Conservation (phyloP, 1,140 invertebrate genomes). For the Linepithema humile region DNA sequence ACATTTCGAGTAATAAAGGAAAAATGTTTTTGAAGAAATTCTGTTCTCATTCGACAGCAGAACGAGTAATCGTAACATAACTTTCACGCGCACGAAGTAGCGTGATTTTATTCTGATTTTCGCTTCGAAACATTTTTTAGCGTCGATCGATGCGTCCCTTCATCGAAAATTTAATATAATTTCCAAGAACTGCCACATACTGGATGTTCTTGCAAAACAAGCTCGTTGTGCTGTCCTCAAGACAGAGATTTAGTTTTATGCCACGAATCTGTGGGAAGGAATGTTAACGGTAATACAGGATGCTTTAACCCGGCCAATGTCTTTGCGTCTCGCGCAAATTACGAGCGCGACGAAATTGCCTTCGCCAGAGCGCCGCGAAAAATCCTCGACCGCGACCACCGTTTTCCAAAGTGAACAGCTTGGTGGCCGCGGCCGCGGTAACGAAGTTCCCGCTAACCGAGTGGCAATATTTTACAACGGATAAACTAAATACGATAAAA, state of each 20-base stretch:
- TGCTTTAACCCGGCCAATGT: conserved; percentile 5
- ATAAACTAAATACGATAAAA: conserved; percentile 65
- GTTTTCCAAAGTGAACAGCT: conserved; percentile 16
- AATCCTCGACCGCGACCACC: conserved; percentile 32
- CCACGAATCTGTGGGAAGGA: neutral
- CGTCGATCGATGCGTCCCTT: neutral
- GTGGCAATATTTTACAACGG: conserved; percentile 42
- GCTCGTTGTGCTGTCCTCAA: conserved; percentile 1
- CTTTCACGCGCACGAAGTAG: neutral
- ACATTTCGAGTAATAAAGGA: neutral
- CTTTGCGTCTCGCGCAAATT: conserved; percentile 35
- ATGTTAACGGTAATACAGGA: neutral
- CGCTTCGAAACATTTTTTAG: neutral
- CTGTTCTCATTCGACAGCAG: too few relatives aligned
- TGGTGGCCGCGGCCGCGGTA: neutral
- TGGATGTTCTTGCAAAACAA: conserved; percentile 10
- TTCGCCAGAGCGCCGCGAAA: neutral
- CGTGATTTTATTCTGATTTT: neutral
- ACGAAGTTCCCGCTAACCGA: conserved; percentile 51
- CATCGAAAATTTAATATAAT: conserved; percentile 9
- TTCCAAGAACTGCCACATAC: neutral
- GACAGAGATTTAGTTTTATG: conserved; percentile 15
- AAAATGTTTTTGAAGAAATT: neutral
- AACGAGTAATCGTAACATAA: neutral
- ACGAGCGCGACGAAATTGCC: conserved; percentile 38